These are phyloP conservation scores for Ptilorrhoa leucosticta DNA, from an alignment of 2,113 vertebrate genomes.

Conservation along the genomic window DNA sequence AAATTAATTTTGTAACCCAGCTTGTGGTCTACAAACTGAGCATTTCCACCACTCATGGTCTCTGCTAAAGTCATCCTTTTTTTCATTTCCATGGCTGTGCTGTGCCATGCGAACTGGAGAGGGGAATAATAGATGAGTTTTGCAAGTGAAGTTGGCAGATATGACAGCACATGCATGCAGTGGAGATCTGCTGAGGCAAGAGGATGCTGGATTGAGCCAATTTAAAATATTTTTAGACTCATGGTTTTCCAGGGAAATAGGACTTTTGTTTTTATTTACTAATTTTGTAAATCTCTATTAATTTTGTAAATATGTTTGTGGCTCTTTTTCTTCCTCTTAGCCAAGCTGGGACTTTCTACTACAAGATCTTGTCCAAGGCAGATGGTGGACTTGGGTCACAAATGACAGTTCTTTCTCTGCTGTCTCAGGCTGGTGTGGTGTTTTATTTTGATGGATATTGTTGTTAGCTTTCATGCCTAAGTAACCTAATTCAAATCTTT, in stretches of 20 bases:
- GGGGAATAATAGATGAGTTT: neutral
- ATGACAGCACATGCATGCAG: neutral
- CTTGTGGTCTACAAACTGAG: neutral
- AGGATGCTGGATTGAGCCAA: constrained; percentile 1
- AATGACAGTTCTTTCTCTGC: neutral
- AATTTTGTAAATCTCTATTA: neutral
- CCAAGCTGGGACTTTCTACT: neutral
- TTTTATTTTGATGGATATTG: neutral
- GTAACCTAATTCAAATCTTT: neutral
- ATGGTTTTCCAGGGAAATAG: neutral
- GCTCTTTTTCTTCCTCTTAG: neutral
- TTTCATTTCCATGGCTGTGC: neutral
- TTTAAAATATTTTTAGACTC: constrained; percentile 5
- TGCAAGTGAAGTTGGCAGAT: neutral
- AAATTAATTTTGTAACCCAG: neutral
- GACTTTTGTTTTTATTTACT: neutral
- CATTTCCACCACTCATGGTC: neutral
- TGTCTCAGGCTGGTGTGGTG: neutral
- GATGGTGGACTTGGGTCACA: neutral
- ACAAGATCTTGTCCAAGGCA: neutral
- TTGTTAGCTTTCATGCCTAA: neutral
- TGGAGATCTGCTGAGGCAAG: neutral
- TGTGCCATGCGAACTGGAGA: neutral
- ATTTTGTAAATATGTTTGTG: neutral
- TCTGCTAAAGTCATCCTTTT: neutral